Evolutionary conservation across 2,888 invertebrate genomes (phyloP).

Genomic region (Oscheius sp.): DNA sequence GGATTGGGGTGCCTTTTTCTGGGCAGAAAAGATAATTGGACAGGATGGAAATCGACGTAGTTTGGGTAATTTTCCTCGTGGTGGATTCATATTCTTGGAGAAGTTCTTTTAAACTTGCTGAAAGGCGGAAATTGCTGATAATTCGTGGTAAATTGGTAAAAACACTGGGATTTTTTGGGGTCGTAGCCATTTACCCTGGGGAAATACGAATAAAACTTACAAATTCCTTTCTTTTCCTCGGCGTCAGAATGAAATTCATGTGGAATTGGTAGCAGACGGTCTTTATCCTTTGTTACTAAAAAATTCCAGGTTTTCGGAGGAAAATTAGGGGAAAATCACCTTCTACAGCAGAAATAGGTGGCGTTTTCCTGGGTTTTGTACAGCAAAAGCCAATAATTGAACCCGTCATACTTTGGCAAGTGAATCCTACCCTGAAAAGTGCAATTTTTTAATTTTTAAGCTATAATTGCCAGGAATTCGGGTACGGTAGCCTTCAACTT

Average conservation of each 20-base stretch:
- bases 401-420: constrained; percentile 45
- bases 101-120: not conserved
- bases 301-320: not conserved
- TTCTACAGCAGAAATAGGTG: not conserved
- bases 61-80: not conserved
- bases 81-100: not conserved
- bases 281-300: not conserved
- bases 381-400: constrained; percentile 57
- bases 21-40: constrained; percentile 44
- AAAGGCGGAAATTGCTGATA: too few relatives aligned
- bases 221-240: not conserved
- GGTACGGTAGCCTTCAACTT: not conserved
- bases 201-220: not conserved
- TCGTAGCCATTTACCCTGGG: too few relatives aligned
- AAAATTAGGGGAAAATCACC: constrained; percentile 6
- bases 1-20: constrained; percentile 38
- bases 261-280: not conserved
- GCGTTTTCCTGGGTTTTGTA: not conserved
- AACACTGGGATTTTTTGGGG: not conserved
- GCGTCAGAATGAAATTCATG: constrained; percentile 2
- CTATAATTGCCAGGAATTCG: too few relatives aligned
- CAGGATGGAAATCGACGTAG: not conserved
- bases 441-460: too few relatives aligned
- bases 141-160: too few relatives aligned
- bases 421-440: constrained; percentile 49